These are phyloP conservation scores for Bedellia somnulentella DNA, from an alignment of 2,888 invertebrate species.

Conservation along the genomic window DNA sequence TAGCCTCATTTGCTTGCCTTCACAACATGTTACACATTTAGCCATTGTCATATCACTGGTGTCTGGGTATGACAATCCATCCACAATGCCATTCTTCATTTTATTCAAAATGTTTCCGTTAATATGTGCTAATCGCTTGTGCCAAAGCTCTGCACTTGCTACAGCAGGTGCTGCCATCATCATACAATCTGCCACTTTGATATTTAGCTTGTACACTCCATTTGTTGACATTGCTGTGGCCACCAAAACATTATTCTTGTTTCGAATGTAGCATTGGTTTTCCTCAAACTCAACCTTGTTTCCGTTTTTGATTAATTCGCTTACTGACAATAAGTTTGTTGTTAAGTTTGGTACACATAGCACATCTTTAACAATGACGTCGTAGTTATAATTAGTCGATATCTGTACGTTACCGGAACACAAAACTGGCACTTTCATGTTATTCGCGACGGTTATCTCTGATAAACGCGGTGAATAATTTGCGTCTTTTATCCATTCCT, in stretches of 20 bases:
- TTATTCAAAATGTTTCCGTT: constrained; percentile 3
- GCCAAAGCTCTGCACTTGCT: background rate
- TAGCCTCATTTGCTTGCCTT: constrained; percentile 5
- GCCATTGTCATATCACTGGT: constrained; percentile 3
- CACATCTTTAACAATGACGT: constrained; percentile 5
- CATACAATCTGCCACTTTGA: background rate
- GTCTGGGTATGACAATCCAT: too few relatives aligned
- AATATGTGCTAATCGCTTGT: constrained; percentile 1
- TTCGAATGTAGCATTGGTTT: constrained; percentile 3
- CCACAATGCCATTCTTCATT: constrained; percentile 3
- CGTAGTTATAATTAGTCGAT: constrained; percentile 3
- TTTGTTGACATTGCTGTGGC: constrained; percentile 3
- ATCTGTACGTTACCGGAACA: constrained; percentile 7
- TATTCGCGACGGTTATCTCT: constrained; percentile 3
- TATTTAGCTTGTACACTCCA: constrained; percentile 5
- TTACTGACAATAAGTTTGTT: constrained; percentile 7
- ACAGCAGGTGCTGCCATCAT: background rate
- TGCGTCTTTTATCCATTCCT: constrained; percentile 1
- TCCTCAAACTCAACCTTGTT: constrained; percentile 6
- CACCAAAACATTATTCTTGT: constrained; percentile 4
- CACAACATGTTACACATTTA: constrained; percentile 9
- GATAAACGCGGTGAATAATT: background rate
- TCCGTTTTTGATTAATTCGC: constrained; percentile 6
- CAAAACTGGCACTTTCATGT: constrained; percentile 3
- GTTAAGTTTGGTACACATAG: constrained; percentile 7